Evolutionary conservation across 2,797 vertebrate species (phyloP).

Genomic region (Anguilla obscura): DNA sequence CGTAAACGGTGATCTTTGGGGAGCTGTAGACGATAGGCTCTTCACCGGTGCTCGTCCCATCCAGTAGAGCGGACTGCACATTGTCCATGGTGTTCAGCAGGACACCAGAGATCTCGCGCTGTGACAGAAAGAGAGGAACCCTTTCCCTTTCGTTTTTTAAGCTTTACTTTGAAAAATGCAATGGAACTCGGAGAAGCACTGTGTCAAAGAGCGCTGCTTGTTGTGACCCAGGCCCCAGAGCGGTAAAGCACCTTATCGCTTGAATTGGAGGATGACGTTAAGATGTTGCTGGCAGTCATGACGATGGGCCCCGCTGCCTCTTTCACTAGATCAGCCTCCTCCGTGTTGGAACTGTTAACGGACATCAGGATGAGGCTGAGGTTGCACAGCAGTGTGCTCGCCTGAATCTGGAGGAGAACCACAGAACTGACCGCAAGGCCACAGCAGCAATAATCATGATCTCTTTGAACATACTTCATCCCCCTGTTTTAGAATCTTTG

Average conservation of each 20-base stretch:
- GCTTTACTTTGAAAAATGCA: background rate
- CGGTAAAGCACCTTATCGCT: conserved; percentile 41
- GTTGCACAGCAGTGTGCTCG: conserved; percentile 71
- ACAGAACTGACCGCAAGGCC: conserved; percentile 27
- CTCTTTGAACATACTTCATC: background rate
- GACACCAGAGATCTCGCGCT: conserved; percentile 69
- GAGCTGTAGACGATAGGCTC: conserved; percentile 74
- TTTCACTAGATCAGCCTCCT: conserved; percentile 59
- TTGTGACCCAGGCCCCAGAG: background rate
- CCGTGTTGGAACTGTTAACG: conserved; percentile 55
- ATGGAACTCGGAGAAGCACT: background rate
- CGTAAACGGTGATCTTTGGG: conserved; percentile 81
- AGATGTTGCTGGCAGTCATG: conserved; percentile 80
- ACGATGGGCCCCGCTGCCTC: conserved; percentile 75
- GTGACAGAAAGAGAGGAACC: background rate
- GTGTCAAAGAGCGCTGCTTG: background rate
- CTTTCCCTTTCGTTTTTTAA: background rate
- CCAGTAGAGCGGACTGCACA: conserved; percentile 82
- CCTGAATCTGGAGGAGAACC: conserved; percentile 70
- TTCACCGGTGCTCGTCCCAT: conserved; percentile 68
- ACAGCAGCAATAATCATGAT: background rate
- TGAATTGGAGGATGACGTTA: conserved; percentile 73
- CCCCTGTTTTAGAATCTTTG: background rate
- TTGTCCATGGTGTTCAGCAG: conserved; percentile 77
- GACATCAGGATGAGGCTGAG: conserved; percentile 79